These are phyloP conservation scores for Myiozetetes cayanensis DNA, from an alignment of 2,113 vertebrate genomes.

Conservation along the genomic window DNA sequence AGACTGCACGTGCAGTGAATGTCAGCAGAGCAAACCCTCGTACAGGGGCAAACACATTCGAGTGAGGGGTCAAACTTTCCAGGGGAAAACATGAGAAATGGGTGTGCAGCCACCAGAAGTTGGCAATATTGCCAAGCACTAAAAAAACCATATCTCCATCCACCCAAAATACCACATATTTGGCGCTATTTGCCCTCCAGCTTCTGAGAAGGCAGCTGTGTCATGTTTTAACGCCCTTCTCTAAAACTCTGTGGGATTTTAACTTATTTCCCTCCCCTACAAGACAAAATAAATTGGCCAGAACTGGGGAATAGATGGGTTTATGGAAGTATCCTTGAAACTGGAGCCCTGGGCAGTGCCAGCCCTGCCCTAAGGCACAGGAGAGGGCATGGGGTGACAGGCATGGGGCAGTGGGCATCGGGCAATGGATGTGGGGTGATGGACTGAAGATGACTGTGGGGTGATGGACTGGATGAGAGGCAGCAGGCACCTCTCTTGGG, in stretches of 20 bases:
- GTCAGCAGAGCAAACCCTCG: not conserved
- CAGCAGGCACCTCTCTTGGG: not conserved
- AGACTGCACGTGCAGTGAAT: not conserved
- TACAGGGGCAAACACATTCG: not conserved
- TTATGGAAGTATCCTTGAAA: not conserved
- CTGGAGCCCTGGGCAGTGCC: not conserved
- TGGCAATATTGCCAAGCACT: not conserved
- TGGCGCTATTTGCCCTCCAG: not conserved
- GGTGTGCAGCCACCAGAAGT: not conserved
- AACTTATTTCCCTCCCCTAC: not conserved
- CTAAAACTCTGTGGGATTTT: not conserved
- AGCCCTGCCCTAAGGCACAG: not conserved
- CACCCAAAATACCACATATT: not conserved
- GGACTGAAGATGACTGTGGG: not conserved
- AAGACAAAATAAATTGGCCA: not conserved
- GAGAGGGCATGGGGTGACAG: not conserved
- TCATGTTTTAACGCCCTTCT: not conserved
- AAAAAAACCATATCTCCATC: not conserved
- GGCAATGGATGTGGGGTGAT: no score
- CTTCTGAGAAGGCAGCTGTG: not conserved
- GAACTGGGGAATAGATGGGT: not conserved
- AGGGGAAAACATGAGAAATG: not conserved
- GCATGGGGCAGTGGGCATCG: rapidly evolving
- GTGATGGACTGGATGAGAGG: not conserved
- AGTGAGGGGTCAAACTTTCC: not conserved